phyloP scores from a whole-genome alignment of 2,888 invertebrate species.

The Caenorhabditis uteleia region DNA sequence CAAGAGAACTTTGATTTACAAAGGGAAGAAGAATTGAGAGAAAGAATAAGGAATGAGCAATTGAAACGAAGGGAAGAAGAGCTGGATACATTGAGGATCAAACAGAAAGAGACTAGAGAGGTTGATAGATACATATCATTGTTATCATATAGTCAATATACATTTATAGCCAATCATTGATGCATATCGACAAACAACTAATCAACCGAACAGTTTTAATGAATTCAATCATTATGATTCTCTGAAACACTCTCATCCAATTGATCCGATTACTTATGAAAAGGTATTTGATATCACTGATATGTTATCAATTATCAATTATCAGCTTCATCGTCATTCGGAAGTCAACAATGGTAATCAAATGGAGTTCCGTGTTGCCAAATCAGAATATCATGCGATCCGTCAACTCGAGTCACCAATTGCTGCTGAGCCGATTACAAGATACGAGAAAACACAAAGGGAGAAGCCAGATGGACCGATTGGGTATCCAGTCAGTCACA shows the following conservation, averaged over 20 bases:
- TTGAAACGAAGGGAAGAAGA: slow-evolving; percentile 18
- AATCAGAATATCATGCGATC: too few species aligned
- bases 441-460: too few species aligned
- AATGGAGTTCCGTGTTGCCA: too few species aligned
- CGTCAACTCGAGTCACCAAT: too few species aligned
- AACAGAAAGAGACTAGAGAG: slow-evolving; percentile 15
- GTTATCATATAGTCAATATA: not conserved
- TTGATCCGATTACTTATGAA: too few species aligned
- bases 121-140: not conserved
- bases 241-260: slow-evolving; percentile 20
- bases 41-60: slow-evolving; percentile 19
- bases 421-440: not conserved
- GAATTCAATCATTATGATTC: slow-evolving; percentile 35
- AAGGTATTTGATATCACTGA: slow-evolving; percentile 11
- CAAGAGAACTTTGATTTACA: slow-evolving; percentile 7
- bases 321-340: slow-evolving; percentile 6
- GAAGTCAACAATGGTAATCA: not conserved
- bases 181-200: slow-evolving; percentile 1
- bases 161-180: slow-evolving; percentile 16
- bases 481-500: not conserved
- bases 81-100: slow-evolving; percentile 17
- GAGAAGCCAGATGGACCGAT: too few species aligned
- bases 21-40: slow-evolving; percentile 29
- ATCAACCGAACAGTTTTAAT: slow-evolving; percentile 1
- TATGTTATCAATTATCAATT: not conserved